phyloP scores from a whole-genome alignment of 1,140 invertebrate genomes.

The Hyles vespertilio region DNA sequence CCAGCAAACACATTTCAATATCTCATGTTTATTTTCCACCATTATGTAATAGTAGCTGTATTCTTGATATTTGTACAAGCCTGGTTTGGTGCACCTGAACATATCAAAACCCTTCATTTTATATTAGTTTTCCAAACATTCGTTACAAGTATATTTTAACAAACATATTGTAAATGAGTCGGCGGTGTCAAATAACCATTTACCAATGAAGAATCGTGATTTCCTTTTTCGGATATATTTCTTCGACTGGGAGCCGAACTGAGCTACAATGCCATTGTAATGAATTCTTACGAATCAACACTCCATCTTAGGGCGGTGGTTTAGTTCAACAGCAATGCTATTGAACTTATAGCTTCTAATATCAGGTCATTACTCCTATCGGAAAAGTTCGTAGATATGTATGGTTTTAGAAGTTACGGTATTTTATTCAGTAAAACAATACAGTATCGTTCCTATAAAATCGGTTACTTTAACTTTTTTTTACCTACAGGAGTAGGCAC shows the following conservation, averaged over 20 bases:
- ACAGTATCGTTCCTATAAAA: too few relatives aligned
- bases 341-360: background rate
- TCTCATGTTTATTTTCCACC: too few relatives aligned
- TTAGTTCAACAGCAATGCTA: conserved; percentile 6
- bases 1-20: too few relatives aligned
- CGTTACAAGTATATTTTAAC: background rate
- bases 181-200: background rate
- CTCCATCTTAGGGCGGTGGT: conserved; percentile 10
- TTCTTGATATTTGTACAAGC: too few relatives aligned
- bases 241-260: conserved; percentile 11
- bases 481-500: too few relatives aligned
- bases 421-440: too few relatives aligned
- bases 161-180: background rate
- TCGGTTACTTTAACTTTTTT: too few relatives aligned
- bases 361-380: too few relatives aligned
- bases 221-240: conserved; percentile 39
- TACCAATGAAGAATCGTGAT: conserved; percentile 34
- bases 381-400: too few relatives aligned
- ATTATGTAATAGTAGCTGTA: too few relatives aligned
- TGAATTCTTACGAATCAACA: conserved; percentile 21
- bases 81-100: background rate
- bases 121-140: conserved; percentile 2
- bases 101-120: conserved; percentile 1
- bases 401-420: too few relatives aligned
- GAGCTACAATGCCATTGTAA: conserved; percentile 13